phyloP scores from a whole-genome alignment of 2,797 vertebrate species.

The Podargus strigoides region DNA sequence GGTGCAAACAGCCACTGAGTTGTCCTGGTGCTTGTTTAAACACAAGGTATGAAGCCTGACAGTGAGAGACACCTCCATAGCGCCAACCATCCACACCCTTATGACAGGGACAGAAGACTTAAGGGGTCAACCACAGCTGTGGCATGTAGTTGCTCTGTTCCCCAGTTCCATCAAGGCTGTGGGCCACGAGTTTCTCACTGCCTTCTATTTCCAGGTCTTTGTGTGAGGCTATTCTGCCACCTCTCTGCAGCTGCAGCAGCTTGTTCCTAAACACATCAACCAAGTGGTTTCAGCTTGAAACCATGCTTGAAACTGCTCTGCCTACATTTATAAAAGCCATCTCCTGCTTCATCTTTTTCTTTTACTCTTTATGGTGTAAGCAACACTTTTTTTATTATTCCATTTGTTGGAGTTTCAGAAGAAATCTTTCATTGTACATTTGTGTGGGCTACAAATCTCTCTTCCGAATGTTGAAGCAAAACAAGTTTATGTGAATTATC shows the following conservation, averaged over 20 bases:
- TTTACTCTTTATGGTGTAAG: background rate
- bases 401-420: background rate
- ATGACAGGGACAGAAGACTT: background rate
- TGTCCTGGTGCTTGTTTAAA: background rate
- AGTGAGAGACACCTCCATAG: background rate
- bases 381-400: background rate
- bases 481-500: background rate
- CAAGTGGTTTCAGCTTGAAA: background rate
- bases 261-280: background rate
- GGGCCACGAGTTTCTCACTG: background rate
- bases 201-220: background rate
- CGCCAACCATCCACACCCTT: no score
- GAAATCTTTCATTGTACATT: background rate
- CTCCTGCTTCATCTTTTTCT: background rate
- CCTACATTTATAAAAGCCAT: background rate
- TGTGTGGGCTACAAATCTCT: background rate
- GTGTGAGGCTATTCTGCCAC: slow-evolving; percentile 33
- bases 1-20: background rate
- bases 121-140: background rate
- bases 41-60: background rate
- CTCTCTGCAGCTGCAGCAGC: slow-evolving; percentile 10
- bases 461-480: background rate
- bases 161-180: background rate
- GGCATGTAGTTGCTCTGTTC: accelerated
- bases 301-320: background rate